Evolutionary conservation across 2,888 invertebrate genomes (phyloP).

Genomic region (Exocentrus adspersus): DNA sequence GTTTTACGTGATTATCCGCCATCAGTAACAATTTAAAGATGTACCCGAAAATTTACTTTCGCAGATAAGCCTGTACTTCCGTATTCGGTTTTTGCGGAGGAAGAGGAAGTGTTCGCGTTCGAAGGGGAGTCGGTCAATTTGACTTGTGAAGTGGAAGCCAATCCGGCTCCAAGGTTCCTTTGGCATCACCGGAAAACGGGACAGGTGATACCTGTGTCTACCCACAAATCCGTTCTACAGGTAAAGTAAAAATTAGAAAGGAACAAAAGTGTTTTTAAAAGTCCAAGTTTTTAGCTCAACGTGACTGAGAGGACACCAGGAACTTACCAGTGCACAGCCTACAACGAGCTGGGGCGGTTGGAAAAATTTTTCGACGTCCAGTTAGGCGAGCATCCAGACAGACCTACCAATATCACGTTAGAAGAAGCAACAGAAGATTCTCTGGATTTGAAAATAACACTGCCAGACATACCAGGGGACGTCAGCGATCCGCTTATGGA

Average conservation of each 20-base stretch:
- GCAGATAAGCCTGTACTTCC: slow-evolving; percentile 36
- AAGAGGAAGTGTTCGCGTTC: slow-evolving; percentile 63
- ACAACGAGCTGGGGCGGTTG: slow-evolving; percentile 65
- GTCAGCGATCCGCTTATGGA: slow-evolving; percentile 51
- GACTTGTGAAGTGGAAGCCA: slow-evolving; percentile 82
- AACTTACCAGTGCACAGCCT: slow-evolving; percentile 67
- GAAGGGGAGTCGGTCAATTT: slow-evolving; percentile 68
- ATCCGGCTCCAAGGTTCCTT: slow-evolving; percentile 66
- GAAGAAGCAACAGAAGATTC: slow-evolving; percentile 50
- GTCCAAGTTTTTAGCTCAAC: slow-evolving; percentile 57
- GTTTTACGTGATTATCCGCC: too few relatives aligned
- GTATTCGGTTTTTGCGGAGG: slow-evolving; percentile 51
- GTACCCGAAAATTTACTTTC: slow-evolving; percentile 2
- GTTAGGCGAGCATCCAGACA: slow-evolving; percentile 67
- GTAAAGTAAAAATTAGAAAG: slow-evolving; percentile 41
- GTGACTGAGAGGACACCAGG: slow-evolving; percentile 62
- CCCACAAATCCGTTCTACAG: slow-evolving; percentile 51
- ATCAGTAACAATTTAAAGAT: too few relatives aligned
- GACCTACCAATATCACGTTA: slow-evolving; percentile 59
- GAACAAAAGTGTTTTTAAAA: too few relatives aligned
- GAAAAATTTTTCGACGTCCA: slow-evolving; percentile 65
- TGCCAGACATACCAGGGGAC: slow-evolving; percentile 46
- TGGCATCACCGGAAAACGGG: slow-evolving; percentile 43
- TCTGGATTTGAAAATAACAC: slow-evolving; percentile 53
- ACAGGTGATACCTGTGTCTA: slow-evolving; percentile 40